phyloP scores from a whole-genome alignment of 2,888 invertebrate species.

The Lycia hirtaria region DNA sequence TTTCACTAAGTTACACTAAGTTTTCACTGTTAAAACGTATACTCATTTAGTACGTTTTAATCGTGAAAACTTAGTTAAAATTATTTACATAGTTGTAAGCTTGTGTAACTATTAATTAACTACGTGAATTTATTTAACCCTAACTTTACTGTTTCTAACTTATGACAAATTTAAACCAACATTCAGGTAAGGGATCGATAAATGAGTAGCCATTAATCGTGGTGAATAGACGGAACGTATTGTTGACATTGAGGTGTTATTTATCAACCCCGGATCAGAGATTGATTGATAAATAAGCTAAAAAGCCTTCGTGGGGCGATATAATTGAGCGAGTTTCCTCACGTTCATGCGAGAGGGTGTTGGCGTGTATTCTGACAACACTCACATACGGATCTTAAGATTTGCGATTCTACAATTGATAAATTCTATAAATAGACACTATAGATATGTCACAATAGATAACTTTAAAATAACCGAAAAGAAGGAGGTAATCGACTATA shows the following conservation, averaged over 20 bases:
- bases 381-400: constrained; percentile 52
- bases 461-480: too few relatives aligned
- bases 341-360: constrained; percentile 64
- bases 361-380: constrained; percentile 60
- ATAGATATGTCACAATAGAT: too few relatives aligned
- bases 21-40: too few relatives aligned
- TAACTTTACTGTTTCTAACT: too few relatives aligned
- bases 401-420: background rate
- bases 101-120: too few relatives aligned
- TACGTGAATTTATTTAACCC: too few relatives aligned
- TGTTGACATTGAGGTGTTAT: constrained; percentile 65
- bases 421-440: background rate
- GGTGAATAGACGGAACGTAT: constrained; percentile 56
- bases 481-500: too few relatives aligned
- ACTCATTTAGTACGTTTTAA: too few relatives aligned
- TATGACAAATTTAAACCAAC: background rate
- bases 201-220: constrained; percentile 61
- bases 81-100: too few relatives aligned
- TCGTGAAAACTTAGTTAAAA: too few relatives aligned
- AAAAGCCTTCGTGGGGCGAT: constrained; percentile 72
- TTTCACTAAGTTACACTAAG: too few relatives aligned
- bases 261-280: constrained; percentile 75
- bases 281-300: constrained; percentile 83
- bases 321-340: constrained; percentile 83
- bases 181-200: constrained; percentile 29